Percentiles rank a stretch among this genome's conserved stretches.
Evolutionary conservation across 2,888 invertebrate genomes (phyloP).

Genomic region (Stictocephala bisonia): DNA sequence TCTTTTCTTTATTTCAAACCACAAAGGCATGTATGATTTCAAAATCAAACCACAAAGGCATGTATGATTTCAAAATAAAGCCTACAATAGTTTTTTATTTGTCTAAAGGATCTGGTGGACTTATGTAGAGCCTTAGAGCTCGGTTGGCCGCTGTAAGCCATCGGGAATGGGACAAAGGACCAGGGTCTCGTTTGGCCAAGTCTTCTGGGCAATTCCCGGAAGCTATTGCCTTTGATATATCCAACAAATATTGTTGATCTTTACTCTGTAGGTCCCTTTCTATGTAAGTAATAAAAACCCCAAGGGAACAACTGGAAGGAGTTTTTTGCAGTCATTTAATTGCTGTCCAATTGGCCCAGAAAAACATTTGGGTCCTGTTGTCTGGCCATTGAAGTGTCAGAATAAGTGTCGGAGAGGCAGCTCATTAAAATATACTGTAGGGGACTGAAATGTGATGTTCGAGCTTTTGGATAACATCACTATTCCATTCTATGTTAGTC

Average conservation of each 20-base stretch:
- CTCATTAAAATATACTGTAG: conserved; percentile 38
- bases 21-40: too few relatives aligned
- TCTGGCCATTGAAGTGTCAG: conserved; percentile 12
- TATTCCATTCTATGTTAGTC: conserved; percentile 42
- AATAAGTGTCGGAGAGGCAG: conserved; percentile 6
- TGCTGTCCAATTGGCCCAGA: conserved; percentile 17
- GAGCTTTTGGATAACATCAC: conserved; percentile 9
- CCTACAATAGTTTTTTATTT: too few relatives aligned
- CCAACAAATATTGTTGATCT: conserved; percentile 35
- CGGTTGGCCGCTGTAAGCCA: too few relatives aligned
- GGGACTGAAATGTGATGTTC: conserved; percentile 9
- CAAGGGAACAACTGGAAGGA: neutral
- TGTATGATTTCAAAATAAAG: too few relatives aligned
- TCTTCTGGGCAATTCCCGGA: conserved; percentile 19
- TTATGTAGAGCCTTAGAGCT: too few relatives aligned
- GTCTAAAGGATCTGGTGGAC: too few relatives aligned
- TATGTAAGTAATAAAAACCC: conserved; percentile 12
- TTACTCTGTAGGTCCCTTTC: conserved; percentile 21
- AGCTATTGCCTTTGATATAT: conserved; percentile 18
- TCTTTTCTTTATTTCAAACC: too few relatives aligned
- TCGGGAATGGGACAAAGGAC: too few relatives aligned
- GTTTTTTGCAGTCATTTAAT: conserved; percentile 18
- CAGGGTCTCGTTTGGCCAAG: conserved; percentile 33
- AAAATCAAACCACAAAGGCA: too few relatives aligned
- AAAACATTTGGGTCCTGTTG: conserved; percentile 14